Percentiles rank a stretch among this genome's conserved stretches.
Evolutionary conservation across 2,888 invertebrate species (phyloP).

Genomic region (Euproctis similis): DNA sequence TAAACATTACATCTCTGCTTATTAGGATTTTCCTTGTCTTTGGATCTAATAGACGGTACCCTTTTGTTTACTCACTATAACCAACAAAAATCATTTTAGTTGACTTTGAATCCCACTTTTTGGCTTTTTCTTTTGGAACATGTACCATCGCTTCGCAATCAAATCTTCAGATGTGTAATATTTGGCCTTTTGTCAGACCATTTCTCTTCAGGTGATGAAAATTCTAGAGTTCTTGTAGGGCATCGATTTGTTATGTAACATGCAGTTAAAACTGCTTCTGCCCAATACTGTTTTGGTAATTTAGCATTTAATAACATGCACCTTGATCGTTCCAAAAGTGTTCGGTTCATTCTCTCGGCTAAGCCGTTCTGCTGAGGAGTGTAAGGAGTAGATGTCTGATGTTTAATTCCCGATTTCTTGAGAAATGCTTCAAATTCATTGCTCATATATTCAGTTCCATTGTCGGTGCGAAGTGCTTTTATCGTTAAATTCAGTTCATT

Average conservation of each 20-base stretch:
- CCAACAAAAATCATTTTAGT: slow-evolving; percentile 5
- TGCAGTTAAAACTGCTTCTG: slow-evolving; percentile 8
- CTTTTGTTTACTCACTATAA: slow-evolving; percentile 4
- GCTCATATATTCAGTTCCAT: slow-evolving; percentile 14
- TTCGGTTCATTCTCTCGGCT: slow-evolving; percentile 20
- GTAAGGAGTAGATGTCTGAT: slow-evolving; percentile 19
- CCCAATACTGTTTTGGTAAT: slow-evolving; percentile 9
- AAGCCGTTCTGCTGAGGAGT: slow-evolving; percentile 28
- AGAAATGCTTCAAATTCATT: slow-evolving; percentile 11
- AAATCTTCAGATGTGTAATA: slow-evolving; percentile 5
- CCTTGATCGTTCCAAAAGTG: slow-evolving; percentile 7
- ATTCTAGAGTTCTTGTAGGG: background rate
- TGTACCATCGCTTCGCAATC: slow-evolving; percentile 4
- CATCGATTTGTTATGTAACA: slow-evolving; percentile 3
- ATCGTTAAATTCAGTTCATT: slow-evolving; percentile 14
- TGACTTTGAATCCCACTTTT: slow-evolving; percentile 3
- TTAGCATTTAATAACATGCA: slow-evolving; percentile 7
- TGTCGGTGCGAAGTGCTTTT: slow-evolving; percentile 12
- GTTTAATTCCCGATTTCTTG: slow-evolving; percentile 14
- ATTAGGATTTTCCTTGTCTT: background rate
- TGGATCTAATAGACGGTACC: slow-evolving; percentile 4
- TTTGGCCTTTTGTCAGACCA: slow-evolving; percentile 3
- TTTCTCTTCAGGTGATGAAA: slow-evolving; percentile 3
- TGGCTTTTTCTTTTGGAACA: slow-evolving; percentile 6
- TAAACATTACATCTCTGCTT: slow-evolving; percentile 4